Evolutionary conservation across 2,113 vertebrate species (phyloP), one percentile per base, ranked within the genome.

Genomic region (Aegypius monachus): DNA sequence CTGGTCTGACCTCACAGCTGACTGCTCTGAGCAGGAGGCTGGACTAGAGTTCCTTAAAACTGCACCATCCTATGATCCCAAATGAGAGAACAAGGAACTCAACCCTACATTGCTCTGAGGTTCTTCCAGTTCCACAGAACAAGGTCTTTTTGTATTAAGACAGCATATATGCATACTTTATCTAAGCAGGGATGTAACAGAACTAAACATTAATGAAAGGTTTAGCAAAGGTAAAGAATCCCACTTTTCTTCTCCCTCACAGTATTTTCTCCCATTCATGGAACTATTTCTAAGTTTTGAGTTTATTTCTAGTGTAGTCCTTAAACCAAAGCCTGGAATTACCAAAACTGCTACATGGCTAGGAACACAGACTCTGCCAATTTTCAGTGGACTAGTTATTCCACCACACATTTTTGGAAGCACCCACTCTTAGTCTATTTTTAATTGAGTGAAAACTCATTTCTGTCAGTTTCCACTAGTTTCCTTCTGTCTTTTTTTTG

Each of bases 71-170:
- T 26, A 6, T 1, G 13, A 66, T 9, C 47, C 53, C 59, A 36
- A 55, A 11, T 3, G n/a, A 32, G 38, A 90, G 34, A 59, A n/a
- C 2, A 3, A 59, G 32, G 19, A 94, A 48, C 29, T 21, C 45
- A 36, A 7, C 18, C 4, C 48, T 10, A 10, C 1, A 1, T 22
- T 26, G 32, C 2, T 7, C 56, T 34, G 31, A 52, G 10, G 29
- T 36, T 47, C 56, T n/a, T 36, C 45, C 71, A 48, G 52, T 31
- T 55, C n/a, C 50, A 72, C 52, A 29, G 25, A 50, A 43, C 42
- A 56, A 81, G 50, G 52, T 17, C 34, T 47, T 36, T 29, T 22
- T 47, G 38, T 52, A 27, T 5, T 22, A 34, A 42, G 81, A 52
- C 36, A 75, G 29, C 34, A 29, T 27, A 22, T 2, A 50, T 13